Conservation (phyloP, 2,113 vertebrate genomes). For the Motacilla tschutschensis region DNA sequence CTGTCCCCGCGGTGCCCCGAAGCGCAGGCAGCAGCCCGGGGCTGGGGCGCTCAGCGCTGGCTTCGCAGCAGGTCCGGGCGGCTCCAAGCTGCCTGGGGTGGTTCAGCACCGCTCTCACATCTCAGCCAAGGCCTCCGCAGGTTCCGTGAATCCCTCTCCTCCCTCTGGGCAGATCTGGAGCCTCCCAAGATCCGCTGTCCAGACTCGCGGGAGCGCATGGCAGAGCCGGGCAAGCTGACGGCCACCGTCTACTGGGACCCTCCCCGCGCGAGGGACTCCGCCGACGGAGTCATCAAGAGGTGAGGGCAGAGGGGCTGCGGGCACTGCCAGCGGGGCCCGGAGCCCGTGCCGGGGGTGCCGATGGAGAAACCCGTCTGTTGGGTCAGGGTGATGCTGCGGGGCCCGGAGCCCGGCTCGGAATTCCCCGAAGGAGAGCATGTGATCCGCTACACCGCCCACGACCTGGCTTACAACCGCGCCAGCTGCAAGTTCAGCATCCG, state of each 20-base stretch:
- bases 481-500: constrained; percentile 93
- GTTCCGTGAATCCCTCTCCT: not conserved
- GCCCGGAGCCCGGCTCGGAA: constrained; percentile 81
- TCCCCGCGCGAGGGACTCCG: constrained; percentile 86
- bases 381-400: constrained; percentile 81
- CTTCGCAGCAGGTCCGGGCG: not conserved
- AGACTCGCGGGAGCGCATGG: constrained; percentile 83
- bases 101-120: accelerated
- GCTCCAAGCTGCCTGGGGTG: accelerated
- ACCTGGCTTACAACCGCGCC: constrained; percentile 89
- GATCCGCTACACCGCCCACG: constrained; percentile 88
- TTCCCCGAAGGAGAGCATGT: constrained; percentile 86
- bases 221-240: constrained; percentile 89
- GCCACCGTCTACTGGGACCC: constrained; percentile 87
- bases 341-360: not conserved
- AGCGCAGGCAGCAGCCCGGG: accelerated
- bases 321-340: accelerated
- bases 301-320: constrained; percentile 28
- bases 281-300: constrained; percentile 84
- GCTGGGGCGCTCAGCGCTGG: accelerated
- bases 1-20: accelerated
- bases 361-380: not conserved
- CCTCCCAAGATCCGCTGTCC: constrained; percentile 94
- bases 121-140: not conserved
- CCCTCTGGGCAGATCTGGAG: constrained; percentile 79